Evolutionary conservation across 2,888 invertebrate species (phyloP), one percentile per base, ranked within the genome.

Genomic region (Serrognathus titanus): DNA sequence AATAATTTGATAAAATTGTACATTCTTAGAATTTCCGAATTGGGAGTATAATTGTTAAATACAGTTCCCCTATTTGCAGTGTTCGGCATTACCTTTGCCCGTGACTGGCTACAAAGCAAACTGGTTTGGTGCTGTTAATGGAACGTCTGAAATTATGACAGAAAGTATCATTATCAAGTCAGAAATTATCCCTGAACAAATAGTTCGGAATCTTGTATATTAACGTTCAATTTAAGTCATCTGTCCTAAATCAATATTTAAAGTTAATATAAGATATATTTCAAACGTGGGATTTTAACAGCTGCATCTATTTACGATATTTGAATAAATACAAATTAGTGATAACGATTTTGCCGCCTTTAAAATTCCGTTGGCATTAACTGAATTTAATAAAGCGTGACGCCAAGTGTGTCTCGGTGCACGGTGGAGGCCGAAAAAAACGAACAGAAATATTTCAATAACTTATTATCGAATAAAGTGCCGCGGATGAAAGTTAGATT

Each of bases 161-260:
- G 37, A 52, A 46, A 53, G 39, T 48, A 47, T 53, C 49, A 54
- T 54, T 54, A 54, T 54, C 43, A 16, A 10, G n/a, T 16, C 43
- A 45, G 49, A 43, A 54, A 49, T 45, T 54, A 54, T 54, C 54
- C 38, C 49, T 48, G 45, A 54, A 43, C 43, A 54, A 54, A 54
- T 24, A 54, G 31, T 54, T 54, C 54, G 43, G 11, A 54, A 48
- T 24, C 48, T 48, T 43, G 38, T 40, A 24, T 38, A 48, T 39
- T 60, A 54, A 58, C 58, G 61, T 58, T 59, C 53, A 57, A 58
- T 58, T 61, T 55, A 56, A 58, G 51, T 63, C 63, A 62, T 62
- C 60, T 62, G 60, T 62, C 63, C 63, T 62, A 62, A 63, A 59
- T 59, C 60, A 63, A 63, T 63, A 63, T 63, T 63, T 55, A 56